Percentiles rank a stretch among this genome's conserved stretches.
These are phyloP conservation scores for Romanomermis culicivorax DNA, from an alignment of 2,888 invertebrate species.

Conservation along the genomic window DNA sequence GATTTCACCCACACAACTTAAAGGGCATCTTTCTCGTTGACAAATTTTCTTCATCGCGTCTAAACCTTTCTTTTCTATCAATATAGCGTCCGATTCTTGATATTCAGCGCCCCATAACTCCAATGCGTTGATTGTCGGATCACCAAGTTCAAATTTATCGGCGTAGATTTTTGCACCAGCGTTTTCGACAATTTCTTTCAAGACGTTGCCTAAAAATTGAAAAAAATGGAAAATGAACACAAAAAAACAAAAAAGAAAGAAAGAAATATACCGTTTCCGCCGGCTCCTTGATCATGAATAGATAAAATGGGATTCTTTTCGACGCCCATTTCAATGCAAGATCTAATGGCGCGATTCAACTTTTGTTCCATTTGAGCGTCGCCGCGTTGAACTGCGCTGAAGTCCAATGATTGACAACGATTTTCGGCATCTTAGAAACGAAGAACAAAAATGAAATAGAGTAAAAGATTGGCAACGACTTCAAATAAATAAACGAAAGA, in stretches of 20 bases:
- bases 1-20: slow-evolving; percentile 74
- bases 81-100: slow-evolving; percentile 76
- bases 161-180: slow-evolving; percentile 73
- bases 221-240: not conserved
- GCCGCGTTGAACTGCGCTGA: slow-evolving; percentile 81
- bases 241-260: too few relatives aligned
- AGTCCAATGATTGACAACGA: slow-evolving; percentile 52
- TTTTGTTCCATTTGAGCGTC: slow-evolving; percentile 99
- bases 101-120: slow-evolving; percentile 98
- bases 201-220: slow-evolving; percentile 53
- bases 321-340: slow-evolving; percentile 59
- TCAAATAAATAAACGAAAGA: not conserved
- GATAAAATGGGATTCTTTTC: slow-evolving; percentile 71
- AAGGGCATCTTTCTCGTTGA: slow-evolving; percentile 66
- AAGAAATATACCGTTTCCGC: slow-evolving; percentile 44
- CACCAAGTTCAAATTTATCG: slow-evolving; percentile 65
- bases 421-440: slow-evolving; percentile 65
- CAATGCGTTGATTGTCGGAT: slow-evolving; percentile 71
- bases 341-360: slow-evolving; percentile 70
- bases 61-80: slow-evolving; percentile 48
- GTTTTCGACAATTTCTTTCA: slow-evolving; percentile 88
- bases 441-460: not conserved
- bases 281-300: slow-evolving; percentile 97
- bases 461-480: not conserved
- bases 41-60: slow-evolving; percentile 48